Base-by-base conservation (phyloP, 2,888 invertebrate species). In the Lepidochrysops patricia region DNA sequence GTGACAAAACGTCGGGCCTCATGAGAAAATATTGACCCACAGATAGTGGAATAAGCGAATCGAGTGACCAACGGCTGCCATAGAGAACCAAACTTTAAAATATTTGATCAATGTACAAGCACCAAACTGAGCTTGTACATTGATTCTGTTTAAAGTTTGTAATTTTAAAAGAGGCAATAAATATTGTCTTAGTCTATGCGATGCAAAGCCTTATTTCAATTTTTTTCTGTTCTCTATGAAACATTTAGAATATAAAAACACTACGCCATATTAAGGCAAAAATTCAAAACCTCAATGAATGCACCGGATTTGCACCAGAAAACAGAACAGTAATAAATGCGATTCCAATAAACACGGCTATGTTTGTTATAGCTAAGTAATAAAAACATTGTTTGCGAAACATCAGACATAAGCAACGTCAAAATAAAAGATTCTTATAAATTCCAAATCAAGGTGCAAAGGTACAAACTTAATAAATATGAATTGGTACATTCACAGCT, bases 11-110 rank as follows among this genome's bases (percentile, higher is more conserved):
- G 89, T 86, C 88, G 73, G 72, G 77, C 74, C 87, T 89, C 84
- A 88, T 88, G 89, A 88, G 87, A 88, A 89, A 86, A 78, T 89
- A 89, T 87, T 80, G 84, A 88, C 83, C 86, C 85, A 79, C 86
- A 87, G 85, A 87, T 87, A 85, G 86, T 77, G 82, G 80, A 77
- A 82, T 85, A 83, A 84, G 78, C 84, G 80, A 87, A 81, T 86
- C 86, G 86, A 86, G 76, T 72, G 77, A 73, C 70, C 72, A 66
- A 4, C 15, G 19, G 5, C 15, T 5, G 19, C 19, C 15, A 52
- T 13, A 59, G 35, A 15, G 52, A 59, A 52, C 59, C 59, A 59
- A 37, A 19, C 32, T 7, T 27, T 15, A 9, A 26, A 13, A 27
- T 4, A 27, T 26, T 13, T 2, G 34, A 2, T 34, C n/a, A n/a